These are phyloP conservation scores for Stegodyphus dumicola DNA, from an alignment of 1,140 invertebrate genomes.

Conservation along the genomic window DNA sequence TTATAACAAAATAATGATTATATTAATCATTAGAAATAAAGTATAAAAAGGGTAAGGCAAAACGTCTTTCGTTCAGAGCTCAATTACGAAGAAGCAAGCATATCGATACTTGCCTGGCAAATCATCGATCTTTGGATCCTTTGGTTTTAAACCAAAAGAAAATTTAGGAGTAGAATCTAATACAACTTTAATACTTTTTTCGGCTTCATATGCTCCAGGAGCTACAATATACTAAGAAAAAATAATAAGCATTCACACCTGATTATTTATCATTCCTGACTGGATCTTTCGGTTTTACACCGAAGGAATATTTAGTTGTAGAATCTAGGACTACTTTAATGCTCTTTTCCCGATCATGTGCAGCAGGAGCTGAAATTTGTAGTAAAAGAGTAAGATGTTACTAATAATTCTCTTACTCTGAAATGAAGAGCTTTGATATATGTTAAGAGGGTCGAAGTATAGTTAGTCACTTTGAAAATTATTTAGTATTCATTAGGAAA, in stretches of 20 bases:
- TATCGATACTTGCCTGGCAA: conserved; percentile 75
- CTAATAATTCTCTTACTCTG: too few species aligned
- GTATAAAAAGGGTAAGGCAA: too few species aligned
- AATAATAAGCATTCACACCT: too few species aligned
- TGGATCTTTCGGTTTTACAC: conserved; percentile 72
- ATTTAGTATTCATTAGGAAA: too few species aligned
- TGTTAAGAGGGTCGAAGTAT: too few species aligned
- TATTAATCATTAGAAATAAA: too few species aligned
- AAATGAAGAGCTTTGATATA: too few species aligned
- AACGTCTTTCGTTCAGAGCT: too few species aligned
- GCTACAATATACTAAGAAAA: conserved; percentile 64
- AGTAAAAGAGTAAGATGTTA: conserved; percentile 67
- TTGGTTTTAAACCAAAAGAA: conserved; percentile 76
- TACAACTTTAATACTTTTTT: conserved; percentile 75
- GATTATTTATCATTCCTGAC: too few species aligned
- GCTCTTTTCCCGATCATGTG: conserved; percentile 81
- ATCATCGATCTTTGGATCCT: conserved; percentile 68
- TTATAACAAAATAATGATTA: too few species aligned
- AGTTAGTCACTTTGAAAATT: too few species aligned
- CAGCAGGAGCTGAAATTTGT: conserved; percentile 75
- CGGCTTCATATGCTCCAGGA: conserved; percentile 83
- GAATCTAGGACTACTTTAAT: conserved; percentile 73
- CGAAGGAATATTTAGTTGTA: conserved; percentile 78
- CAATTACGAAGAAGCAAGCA: conserved; percentile 3
- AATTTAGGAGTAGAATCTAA: conserved; percentile 75